These are phyloP conservation scores for Elephantulus edwardii DNA, from an alignment of 2,113 vertebrate species.

Conservation along the genomic window DNA sequence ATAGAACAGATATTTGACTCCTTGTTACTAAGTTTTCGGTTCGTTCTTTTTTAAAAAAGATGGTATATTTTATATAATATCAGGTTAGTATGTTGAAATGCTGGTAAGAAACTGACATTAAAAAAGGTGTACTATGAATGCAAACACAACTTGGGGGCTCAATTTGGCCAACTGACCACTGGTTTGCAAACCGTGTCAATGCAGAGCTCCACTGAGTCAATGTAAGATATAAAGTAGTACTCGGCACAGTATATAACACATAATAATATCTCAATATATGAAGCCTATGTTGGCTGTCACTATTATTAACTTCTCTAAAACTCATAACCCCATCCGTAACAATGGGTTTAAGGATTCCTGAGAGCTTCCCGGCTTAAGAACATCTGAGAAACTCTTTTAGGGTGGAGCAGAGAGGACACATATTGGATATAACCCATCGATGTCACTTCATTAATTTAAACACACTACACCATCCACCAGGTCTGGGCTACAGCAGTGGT, in stretches of 20 bases:
- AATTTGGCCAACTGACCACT: background rate
- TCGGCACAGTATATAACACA: background rate
- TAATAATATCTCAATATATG: slow-evolving; percentile 35
- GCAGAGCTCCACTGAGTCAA: slow-evolving; percentile 5
- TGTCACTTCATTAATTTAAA: background rate
- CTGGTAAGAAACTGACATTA: slow-evolving; percentile 25
- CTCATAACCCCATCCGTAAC: background rate
- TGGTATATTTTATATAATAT: background rate
- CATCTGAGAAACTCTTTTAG: background rate
- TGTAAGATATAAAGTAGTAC: background rate
- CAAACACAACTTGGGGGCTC: background rate
- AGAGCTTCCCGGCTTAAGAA: background rate
- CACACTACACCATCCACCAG: background rate
- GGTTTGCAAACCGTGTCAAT: slow-evolving; percentile 1
- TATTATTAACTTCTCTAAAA: background rate
- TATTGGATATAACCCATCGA: background rate
- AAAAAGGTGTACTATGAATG: background rate
- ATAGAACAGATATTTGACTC: too few relatives aligned
- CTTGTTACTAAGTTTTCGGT: background rate
- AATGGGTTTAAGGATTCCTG: background rate
- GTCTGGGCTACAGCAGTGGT: background rate
- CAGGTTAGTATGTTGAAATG: slow-evolving; percentile 40
- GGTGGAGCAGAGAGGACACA: background rate
- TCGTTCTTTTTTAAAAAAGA: background rate
- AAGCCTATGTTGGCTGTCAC: background rate